Conservation (phyloP, 92 coral and sea anemone species). For the Porites divaricata region DNA sequence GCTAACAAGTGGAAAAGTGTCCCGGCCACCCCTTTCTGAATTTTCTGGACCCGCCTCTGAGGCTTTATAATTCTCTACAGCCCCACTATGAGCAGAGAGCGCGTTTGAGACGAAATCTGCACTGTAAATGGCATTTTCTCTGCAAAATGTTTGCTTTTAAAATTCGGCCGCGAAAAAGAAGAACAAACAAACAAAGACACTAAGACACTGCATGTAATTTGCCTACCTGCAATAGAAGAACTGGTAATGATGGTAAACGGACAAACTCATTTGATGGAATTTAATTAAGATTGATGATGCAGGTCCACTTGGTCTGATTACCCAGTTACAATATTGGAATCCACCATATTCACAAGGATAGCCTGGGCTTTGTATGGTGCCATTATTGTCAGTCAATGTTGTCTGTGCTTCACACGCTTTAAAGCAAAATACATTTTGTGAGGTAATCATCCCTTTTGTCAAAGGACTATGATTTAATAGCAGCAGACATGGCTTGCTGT, state of each 20-base stretch:
- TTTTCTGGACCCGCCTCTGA: too few species aligned
- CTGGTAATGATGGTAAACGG: background rate
- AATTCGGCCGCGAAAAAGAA: too few species aligned
- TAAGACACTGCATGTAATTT: too few species aligned
- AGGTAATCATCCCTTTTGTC: background rate
- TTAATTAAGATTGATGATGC: background rate
- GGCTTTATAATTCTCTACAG: too few species aligned
- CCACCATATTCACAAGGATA: slow-evolving; percentile 34
- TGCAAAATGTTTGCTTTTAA: too few species aligned
- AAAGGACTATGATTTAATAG: too few species aligned
- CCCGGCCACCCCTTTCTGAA: too few species aligned
- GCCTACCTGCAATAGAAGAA: slow-evolving; percentile 13
- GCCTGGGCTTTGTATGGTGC: slow-evolving; percentile 22
- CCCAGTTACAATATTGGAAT: slow-evolving; percentile 17
- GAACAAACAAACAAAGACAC: too few species aligned
- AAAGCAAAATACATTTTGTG: background rate
- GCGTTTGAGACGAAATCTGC: too few species aligned
- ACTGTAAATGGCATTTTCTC: too few species aligned
- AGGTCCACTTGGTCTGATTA: slow-evolving; percentile 10
- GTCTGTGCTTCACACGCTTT: slow-evolving; percentile 5
- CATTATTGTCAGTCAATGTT: slow-evolving; percentile 16
- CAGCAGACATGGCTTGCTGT: background rate
- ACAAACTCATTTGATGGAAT: slow-evolving; percentile 3
- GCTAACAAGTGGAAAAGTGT: too few species aligned
- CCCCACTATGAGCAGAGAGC: too few species aligned